Percentiles rank a stretch among this genome's conserved stretches.
These are phyloP conservation scores for Chironomus tepperi DNA, from an alignment of 1,140 invertebrate genomes.

Conservation along the genomic window DNA sequence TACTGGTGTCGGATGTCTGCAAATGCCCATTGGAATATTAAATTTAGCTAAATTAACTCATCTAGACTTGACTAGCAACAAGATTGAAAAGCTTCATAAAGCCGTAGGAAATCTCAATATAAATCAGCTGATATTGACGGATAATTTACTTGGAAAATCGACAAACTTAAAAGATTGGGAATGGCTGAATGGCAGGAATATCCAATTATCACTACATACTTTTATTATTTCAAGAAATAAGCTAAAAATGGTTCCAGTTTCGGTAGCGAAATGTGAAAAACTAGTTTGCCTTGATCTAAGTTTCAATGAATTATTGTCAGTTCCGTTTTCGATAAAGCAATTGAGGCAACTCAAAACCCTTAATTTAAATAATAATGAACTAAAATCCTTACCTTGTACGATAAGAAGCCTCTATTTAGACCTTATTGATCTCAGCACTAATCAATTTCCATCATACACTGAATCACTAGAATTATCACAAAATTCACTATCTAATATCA, in stretches of 20 bases:
- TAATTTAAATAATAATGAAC: slow-evolving; percentile 26
- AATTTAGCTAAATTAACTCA: slow-evolving; percentile 55
- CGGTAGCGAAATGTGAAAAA: slow-evolving; percentile 41
- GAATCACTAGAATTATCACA: background rate
- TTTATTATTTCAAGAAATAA: slow-evolving; percentile 36
- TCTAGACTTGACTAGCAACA: slow-evolving; percentile 70
- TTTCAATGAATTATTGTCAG: slow-evolving; percentile 47
- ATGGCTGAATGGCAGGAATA: slow-evolving; percentile 50
- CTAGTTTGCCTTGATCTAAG: slow-evolving; percentile 52
- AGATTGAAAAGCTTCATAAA: slow-evolving; percentile 58
- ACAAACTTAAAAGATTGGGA: slow-evolving; percentile 45
- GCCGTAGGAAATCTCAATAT: slow-evolving; percentile 59
- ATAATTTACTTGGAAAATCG: slow-evolving; percentile 56
- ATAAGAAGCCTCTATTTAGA: background rate
- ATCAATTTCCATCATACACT: slow-evolving; percentile 12
- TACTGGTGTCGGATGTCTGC: background rate
- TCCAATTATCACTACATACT: slow-evolving; percentile 32
- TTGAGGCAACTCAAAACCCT: slow-evolving; percentile 40
- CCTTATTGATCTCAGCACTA: background rate
- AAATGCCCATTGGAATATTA: slow-evolving; percentile 55
- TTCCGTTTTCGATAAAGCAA: slow-evolving; percentile 53
- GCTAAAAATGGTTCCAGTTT: slow-evolving; percentile 29
- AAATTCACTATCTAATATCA: background rate
- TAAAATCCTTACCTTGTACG: background rate
- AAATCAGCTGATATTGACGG: slow-evolving; percentile 56